These are phyloP conservation scores for Ophion ventricosus DNA, from an alignment of 2,888 invertebrate genomes.

Conservation along the genomic window DNA sequence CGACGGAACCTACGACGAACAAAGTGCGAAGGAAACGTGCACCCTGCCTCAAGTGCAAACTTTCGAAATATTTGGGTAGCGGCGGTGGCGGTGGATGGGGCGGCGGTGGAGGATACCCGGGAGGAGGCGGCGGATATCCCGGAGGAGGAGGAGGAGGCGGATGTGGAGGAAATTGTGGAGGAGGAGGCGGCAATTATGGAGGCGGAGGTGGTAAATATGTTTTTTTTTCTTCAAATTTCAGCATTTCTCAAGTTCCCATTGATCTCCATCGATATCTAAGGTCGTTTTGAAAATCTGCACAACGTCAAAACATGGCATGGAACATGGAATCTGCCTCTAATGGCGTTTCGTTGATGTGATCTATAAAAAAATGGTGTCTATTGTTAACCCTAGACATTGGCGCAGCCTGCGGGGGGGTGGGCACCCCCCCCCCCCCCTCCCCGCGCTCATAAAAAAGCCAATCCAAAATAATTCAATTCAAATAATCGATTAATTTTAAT, in stretches of 20 bases:
- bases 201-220: slow-evolving; percentile 4
- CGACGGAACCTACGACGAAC: slow-evolving; percentile 53
- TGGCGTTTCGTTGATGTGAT: not conserved
- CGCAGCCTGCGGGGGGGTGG: no score
- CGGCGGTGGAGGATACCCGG: slow-evolving; percentile 24
- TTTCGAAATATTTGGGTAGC: slow-evolving; percentile 59
- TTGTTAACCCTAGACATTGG: no score
- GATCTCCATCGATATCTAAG: not conserved
- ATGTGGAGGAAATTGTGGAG: slow-evolving; percentile 39
- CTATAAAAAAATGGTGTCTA: no score
- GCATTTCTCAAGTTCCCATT: not conserved
- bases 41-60: slow-evolving; percentile 74
- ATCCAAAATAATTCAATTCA: no score
- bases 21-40: slow-evolving; percentile 76
- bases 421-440: no score
- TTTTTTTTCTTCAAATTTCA: not conserved
- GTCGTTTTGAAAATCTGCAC: not conserved
- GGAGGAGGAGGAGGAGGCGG: slow-evolving; percentile 27
- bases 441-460: no score
- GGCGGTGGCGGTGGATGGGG: slow-evolving; percentile 59
- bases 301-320: not conserved
- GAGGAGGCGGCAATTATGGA: slow-evolving; percentile 44
- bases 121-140: slow-evolving; percentile 49
- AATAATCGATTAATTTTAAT: no score
- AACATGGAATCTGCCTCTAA: not conserved